Evolutionary conservation across 2,888 invertebrate species (phyloP).

Genomic region (Cactoblastis cactorum): DNA sequence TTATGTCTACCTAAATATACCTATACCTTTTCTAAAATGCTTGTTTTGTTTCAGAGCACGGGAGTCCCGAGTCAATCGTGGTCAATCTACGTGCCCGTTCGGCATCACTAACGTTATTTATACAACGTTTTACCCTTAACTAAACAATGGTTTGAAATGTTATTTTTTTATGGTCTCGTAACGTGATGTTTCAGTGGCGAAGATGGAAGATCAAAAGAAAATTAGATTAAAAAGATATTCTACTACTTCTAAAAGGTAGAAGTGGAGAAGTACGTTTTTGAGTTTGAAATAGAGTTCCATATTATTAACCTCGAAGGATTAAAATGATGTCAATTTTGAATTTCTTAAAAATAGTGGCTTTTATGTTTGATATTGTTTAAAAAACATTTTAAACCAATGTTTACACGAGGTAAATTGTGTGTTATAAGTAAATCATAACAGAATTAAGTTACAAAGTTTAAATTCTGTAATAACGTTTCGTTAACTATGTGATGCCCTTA

Average conservation of each 20-base stretch:
- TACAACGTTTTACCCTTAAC: conserved; percentile 15
- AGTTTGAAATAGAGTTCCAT: no score
- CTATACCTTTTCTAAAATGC: no score
- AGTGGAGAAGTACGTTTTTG: no score
- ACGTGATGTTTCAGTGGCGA: no score
- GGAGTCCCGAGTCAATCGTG: conserved; percentile 55
- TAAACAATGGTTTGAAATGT: conserved; percentile 6
- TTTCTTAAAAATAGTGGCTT: background rate
- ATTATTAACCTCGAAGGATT: no score
- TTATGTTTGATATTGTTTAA: background rate
- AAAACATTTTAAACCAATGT: conserved; percentile 1
- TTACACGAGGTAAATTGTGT: conserved; percentile 4
- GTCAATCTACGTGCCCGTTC: conserved; percentile 56
- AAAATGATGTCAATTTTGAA: no score
- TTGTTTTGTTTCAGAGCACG: conserved; percentile 44
- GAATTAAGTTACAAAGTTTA: conserved; percentile 4
- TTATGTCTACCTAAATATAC: no score
- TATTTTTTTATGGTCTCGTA: background rate
- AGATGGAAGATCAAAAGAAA: no score
- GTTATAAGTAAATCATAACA: conserved; percentile 19
- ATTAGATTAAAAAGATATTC: no score
- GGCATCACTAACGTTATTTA: conserved; percentile 39
- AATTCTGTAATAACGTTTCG: conserved; percentile 21
- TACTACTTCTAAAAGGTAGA: no score
- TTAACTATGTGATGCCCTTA: conserved; percentile 53